Base-by-base conservation (phyloP, 2,888 invertebrate genomes). In the Tenthredo distinguenda region DNA sequence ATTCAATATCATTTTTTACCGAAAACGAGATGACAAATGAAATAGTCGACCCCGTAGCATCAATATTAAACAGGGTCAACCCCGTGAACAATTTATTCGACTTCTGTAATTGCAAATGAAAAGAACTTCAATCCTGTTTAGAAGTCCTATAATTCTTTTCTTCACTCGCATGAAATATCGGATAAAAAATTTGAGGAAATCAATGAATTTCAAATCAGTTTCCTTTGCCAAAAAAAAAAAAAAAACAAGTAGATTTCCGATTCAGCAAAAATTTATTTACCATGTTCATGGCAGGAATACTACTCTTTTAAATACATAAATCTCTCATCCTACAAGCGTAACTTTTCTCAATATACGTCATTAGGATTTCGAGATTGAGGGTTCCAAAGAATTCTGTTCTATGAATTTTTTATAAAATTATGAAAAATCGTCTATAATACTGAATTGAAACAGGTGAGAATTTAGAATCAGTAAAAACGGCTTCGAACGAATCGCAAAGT, bases 41-140 rank as follows among this genome's bases (percentile, higher is more conserved):
- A 65, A 68, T 34, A 26, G 26, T 68, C 68, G 31, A 68, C 1
- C 34, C 12, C 15, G 15, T 12, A 68, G 31, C 18, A 68, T 68
- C 34, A 68, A 68, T 68, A 68, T 68, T 68, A 18, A 68, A 68
- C 26, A 31, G 68, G 68, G 31, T 68, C 68, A 34, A 68, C 34
- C 68, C 31, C 34, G 10, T 4, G 34, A 31, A 68, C 18, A 34
- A 15, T 6, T 68, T 68, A 34, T 26, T 68, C 34, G 65, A 65
- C 15, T 34, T 68, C 0, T 34, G 4, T 34, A 68, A 68, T 9
- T 12, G 62, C 9, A 21, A 31, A 12, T 62, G 10, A 62, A 26
- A 62, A 62, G 12, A 62, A 31, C 10, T 62, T 10, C 10, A 31
- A 26, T 62, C 26, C 7, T 62, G 12, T n/a, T 12, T 10, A 1